Evolutionary conservation across 2,797 vertebrate species (phyloP), one percentile per base, ranked within the genome.

Genomic region (Smutsia gigantea): DNA sequence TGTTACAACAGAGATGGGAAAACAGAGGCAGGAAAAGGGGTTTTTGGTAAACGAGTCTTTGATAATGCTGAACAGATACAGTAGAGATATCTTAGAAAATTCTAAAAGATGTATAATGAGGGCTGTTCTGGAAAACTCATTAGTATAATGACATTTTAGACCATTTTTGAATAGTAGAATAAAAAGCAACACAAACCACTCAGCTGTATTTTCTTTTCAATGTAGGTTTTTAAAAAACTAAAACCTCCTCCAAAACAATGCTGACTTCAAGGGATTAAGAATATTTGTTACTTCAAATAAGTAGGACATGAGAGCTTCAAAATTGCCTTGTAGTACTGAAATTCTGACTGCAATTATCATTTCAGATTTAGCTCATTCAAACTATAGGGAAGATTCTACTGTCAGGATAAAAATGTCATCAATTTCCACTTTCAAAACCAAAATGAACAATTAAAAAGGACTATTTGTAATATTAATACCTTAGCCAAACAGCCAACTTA

Each of bases 11-110:
- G 23, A 42, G 9, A 37, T 7, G 75, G 57, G 42, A 51, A 57
- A 49, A 87, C 39, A 31, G 13, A 61, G 27, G 84, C 15, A 63
- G 6, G n/a, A 72, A 57, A 95, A 92, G 46, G 14, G 15, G 57
- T 68, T 79, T 93, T 42, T 57, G 74, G 37, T 81, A 93, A 90
- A 69, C 23, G 83, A 74, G 74, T 57, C 63, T 86, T 89, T 64
- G 61, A 59, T 83, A 59, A 94, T n/a, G 39, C 42, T 87, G n/a
- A 96, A 53, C 42, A 96, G 51, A 79, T 19, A 87, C 37, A 34
- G 29, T 8, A 69, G 53, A 75, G 11, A 25, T 46, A 90, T 7
- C 69, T 87, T 61, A 18, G 12, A 85, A 95, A 63, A 89, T 79
- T 75, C 91, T 82, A 39, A 42, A 77, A 82, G 55, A 46, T 46